Conservation (phyloP, 2,113 vertebrate genomes). For the Scophthalmus maximus region DNA sequence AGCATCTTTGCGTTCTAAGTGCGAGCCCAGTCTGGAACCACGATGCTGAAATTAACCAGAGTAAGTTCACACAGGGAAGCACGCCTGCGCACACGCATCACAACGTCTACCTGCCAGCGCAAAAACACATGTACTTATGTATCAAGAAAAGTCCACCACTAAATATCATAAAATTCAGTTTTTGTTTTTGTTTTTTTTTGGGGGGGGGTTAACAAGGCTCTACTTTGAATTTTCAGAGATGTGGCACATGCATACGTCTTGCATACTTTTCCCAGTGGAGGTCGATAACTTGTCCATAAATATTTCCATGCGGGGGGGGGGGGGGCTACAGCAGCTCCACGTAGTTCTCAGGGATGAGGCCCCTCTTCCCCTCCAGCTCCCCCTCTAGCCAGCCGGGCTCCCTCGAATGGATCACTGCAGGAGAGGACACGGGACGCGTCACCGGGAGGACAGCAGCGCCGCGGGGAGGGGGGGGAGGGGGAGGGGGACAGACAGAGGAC, state of each 20-base stretch:
- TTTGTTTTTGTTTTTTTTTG: too few species aligned
- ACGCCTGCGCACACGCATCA: constrained; percentile 13
- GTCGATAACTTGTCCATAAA: constrained; percentile 49
- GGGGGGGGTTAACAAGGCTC: constrained; percentile 32
- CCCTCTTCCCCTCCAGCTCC: constrained; percentile 93
- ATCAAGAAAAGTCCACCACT: too few species aligned
- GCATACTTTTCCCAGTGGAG: constrained; percentile 11
- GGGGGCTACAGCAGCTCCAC: constrained; percentile 90
- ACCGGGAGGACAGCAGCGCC: constrained; percentile 25
- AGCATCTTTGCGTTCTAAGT: constrained; percentile 45
- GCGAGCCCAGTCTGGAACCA: constrained; percentile 27
- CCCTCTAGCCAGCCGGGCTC: constrained; percentile 99
- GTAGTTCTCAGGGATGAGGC: constrained; percentile 98
- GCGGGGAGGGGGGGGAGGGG: constrained; percentile 8
- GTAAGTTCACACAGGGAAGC: constrained; percentile 27
- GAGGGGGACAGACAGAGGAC: constrained; percentile 35
- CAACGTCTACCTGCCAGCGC: constrained; percentile 17
- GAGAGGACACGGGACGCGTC: constrained; percentile 60
- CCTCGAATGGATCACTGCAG: constrained; percentile 85
- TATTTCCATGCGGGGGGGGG: constrained; percentile 18
- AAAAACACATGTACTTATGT: constrained; percentile 2
- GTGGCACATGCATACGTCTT: constrained; percentile 34
- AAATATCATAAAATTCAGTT: not conserved
- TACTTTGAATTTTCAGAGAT: constrained; percentile 23
- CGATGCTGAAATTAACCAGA: constrained; percentile 9